phyloP scores from a whole-genome alignment of 2,888 invertebrate genomes.

The Parnassius mnemosyne region DNA sequence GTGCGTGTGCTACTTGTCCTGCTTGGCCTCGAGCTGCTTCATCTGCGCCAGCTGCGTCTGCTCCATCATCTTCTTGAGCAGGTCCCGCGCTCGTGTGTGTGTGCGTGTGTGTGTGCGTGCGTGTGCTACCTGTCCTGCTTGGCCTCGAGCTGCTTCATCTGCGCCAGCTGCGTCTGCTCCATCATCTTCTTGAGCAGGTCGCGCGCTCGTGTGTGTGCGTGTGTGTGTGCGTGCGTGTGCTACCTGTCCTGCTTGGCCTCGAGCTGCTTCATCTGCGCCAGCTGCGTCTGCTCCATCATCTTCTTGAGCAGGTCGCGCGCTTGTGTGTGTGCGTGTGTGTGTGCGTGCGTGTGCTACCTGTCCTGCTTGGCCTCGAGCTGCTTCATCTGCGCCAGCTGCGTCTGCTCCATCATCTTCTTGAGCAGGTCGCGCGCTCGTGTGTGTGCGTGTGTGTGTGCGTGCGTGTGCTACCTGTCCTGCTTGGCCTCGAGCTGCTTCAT shows the following conservation, averaged over 20 bases:
- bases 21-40: constrained; percentile 93
- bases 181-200: constrained; percentile 87
- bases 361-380: constrained; percentile 1
- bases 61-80: constrained; percentile 89
- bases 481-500: constrained; percentile 1
- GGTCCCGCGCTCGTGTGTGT: constrained; percentile 87
- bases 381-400: constrained; percentile 1
- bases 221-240: too few species aligned
- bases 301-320: constrained; percentile 76
- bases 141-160: constrained; percentile 93
- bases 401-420: neutral
- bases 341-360: neutral
- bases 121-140: constrained; percentile 88
- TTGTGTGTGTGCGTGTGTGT: too few species aligned
- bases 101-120: constrained; percentile 75
- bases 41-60: constrained; percentile 90
- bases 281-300: constrained; percentile 82
- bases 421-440: constrained; percentile 1
- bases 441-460: neutral
- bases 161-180: constrained; percentile 89
- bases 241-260: too few species aligned
- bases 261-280: too few species aligned
- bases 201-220: constrained; percentile 87
- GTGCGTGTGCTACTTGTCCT: constrained; percentile 64
- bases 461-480: neutral